Percentiles rank a stretch among this genome's conserved stretches.
These are phyloP conservation scores for Pocillopora damicornis DNA, from an alignment of 64 coral and sea anemone genomes.

Conservation along the genomic window DNA sequence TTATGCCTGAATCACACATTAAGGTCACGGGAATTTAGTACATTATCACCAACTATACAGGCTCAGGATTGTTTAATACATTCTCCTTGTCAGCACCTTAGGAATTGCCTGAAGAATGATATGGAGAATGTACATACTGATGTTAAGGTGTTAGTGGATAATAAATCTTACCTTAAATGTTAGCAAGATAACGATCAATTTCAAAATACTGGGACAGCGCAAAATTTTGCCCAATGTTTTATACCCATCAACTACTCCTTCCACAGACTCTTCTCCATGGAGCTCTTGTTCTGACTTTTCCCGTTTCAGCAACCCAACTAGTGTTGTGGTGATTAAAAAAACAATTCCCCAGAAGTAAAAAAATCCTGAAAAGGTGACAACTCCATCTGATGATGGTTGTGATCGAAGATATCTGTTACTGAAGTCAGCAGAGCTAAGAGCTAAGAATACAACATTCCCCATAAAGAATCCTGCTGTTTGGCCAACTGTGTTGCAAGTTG, in stretches of 20 bases:
- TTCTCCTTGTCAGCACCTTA: no score
- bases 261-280: slow-evolving; percentile 39
- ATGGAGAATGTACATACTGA: not conserved
- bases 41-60: no score
- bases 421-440: slow-evolving; percentile 86
- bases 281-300: slow-evolving; percentile 73
- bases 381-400: slow-evolving; percentile 50
- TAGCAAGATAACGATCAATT: slow-evolving; percentile 69
- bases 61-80: no score
- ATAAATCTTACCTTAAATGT: slow-evolving; percentile 77
- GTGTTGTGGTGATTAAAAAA: slow-evolving; percentile 82
- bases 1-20: no score
- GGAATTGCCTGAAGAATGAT: no score
- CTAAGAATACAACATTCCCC: slow-evolving; percentile 93
- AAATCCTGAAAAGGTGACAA: slow-evolving; percentile 81
- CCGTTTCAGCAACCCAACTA: slow-evolving; percentile 86
- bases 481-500: slow-evolving; percentile 91
- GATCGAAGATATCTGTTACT: slow-evolving; percentile 88
- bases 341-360: slow-evolving; percentile 90
- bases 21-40: no score
- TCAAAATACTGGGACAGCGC: slow-evolving; percentile 60
- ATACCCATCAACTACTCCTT: slow-evolving; percentile 84
- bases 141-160: not conserved
- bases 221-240: slow-evolving; percentile 83
- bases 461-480: slow-evolving; percentile 96